Evolutionary conservation across 2,113 vertebrate species (phyloP).

Genomic region (Dicerorhinus sumatrensis): DNA sequence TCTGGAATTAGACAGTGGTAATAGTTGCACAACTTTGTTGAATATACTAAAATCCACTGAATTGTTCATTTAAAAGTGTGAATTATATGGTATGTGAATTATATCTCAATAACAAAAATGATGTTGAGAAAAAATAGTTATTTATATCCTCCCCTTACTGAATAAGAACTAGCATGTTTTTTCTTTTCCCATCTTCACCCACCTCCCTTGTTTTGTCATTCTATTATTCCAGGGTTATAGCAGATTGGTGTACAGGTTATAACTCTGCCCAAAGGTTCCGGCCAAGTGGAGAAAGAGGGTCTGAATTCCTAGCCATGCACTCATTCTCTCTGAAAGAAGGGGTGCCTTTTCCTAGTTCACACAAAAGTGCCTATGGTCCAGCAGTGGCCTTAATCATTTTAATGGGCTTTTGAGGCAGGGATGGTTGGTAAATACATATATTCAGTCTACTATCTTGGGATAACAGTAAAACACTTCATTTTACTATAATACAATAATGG

Average conservation of each 20-base stretch:
- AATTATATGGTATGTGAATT: neutral
- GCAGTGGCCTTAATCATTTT: neutral
- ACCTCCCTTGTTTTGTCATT: neutral
- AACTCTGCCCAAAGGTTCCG: neutral
- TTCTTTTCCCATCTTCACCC: neutral
- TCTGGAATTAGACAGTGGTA: neutral
- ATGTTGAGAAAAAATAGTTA: neutral
- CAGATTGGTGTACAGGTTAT: neutral
- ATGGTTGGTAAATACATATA: neutral
- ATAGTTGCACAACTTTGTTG: neutral
- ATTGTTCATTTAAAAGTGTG: neutral
- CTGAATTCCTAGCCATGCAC: neutral
- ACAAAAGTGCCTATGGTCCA: neutral
- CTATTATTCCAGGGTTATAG: neutral
- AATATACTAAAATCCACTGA: neutral
- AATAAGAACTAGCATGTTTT: neutral
- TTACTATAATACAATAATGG: neutral
- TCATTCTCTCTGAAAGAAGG: neutral
- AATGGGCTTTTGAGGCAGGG: neutral
- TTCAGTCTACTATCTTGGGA: neutral
- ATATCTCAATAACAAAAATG: neutral
- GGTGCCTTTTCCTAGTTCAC: neutral
- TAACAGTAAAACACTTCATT: slow-evolving; percentile 26
- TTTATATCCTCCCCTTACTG: neutral
- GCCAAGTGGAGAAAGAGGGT: neutral